These are phyloP conservation scores for Apamea crenata DNA, from an alignment of 2,888 invertebrate species.

Conservation along the genomic window DNA sequence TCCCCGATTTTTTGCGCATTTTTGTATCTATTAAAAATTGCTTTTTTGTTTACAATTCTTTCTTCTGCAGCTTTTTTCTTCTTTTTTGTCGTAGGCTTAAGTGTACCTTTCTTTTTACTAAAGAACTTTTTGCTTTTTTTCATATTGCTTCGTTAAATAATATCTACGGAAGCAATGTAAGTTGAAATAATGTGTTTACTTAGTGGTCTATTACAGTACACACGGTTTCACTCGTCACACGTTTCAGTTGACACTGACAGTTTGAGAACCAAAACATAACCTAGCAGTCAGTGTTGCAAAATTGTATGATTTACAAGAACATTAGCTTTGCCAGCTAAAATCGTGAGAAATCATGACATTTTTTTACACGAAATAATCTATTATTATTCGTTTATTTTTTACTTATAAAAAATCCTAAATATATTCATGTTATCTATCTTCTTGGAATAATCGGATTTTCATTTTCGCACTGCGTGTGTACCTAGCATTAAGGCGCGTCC, in stretches of 20 bases:
- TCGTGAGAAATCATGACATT: too few species aligned
- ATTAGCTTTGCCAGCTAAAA: too few species aligned
- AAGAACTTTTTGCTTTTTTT: slow-evolving; percentile 78
- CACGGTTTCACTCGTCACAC: background rate
- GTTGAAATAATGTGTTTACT: slow-evolving; percentile 2
- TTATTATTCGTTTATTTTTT: too few species aligned
- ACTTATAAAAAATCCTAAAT: too few species aligned
- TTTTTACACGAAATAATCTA: too few species aligned
- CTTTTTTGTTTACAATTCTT: slow-evolving; percentile 81
- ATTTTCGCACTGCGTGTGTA: too few species aligned
- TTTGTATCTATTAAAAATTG: slow-evolving; percentile 88
- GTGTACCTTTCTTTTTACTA: slow-evolving; percentile 74
- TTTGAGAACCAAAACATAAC: slow-evolving; percentile 15
- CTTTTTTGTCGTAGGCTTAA: slow-evolving; percentile 75
- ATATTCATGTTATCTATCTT: too few species aligned
- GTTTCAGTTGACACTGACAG: background rate
- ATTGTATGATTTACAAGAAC: too few species aligned
- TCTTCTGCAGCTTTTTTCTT: slow-evolving; percentile 76
- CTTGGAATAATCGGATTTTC: too few species aligned
- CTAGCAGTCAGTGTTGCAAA: background rate
- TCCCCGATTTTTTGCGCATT: slow-evolving; percentile 87
- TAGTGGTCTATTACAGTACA: background rate
- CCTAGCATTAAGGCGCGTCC: too few species aligned
- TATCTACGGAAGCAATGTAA: background rate
- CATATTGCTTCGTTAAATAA: slow-evolving; percentile 67